Conservation (phyloP, 2,113 vertebrate genomes). For the Macrotis lagotis region DNA sequence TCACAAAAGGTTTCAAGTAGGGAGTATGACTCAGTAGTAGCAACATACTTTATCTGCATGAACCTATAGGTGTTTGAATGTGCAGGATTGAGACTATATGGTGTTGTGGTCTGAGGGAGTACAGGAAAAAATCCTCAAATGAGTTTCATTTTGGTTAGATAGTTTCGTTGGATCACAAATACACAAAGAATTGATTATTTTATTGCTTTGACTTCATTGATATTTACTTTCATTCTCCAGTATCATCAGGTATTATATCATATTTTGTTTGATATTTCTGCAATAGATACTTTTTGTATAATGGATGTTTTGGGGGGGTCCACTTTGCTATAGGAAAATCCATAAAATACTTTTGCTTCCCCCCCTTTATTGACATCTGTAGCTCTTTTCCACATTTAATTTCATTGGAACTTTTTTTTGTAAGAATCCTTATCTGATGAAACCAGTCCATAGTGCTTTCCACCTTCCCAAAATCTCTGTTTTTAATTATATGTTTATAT, state of each 20-base stretch:
- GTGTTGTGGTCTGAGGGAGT: background rate
- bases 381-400: background rate
- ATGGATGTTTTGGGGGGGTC: background rate
- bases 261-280: background rate
- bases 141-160: background rate
- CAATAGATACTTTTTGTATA: background rate
- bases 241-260: background rate
- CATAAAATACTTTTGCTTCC: background rate
- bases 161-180: background rate
- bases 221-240: background rate
- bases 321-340: background rate
- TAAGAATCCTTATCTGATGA: too few relatives aligned
- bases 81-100: background rate
- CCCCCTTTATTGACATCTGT: background rate
- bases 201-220: background rate
- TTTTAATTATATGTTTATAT: too few relatives aligned
- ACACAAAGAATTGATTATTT: background rate
- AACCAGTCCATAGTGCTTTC: too few relatives aligned
- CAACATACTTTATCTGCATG: background rate
- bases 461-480: too few relatives aligned
- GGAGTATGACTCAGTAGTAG: background rate
- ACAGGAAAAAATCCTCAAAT: background rate
- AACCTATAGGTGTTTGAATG: background rate
- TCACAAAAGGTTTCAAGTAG: background rate
- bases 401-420: background rate